Base-by-base conservation (phyloP, 1,140 invertebrate species). In the Gryllus bimaculatus region DNA sequence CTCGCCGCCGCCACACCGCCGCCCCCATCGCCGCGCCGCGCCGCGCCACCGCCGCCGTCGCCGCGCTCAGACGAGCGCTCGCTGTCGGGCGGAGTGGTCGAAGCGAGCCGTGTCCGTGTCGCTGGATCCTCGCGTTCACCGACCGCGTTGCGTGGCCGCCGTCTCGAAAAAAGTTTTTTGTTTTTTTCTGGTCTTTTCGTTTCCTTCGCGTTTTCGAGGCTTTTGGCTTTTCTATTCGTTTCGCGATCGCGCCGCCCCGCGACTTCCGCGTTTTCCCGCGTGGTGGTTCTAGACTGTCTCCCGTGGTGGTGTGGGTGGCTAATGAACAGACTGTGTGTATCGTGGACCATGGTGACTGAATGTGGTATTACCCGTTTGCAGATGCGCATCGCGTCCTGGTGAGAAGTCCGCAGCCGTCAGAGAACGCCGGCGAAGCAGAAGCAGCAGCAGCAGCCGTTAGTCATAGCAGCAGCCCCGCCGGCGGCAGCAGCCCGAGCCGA, bases 31-130 rank as follows among this genome's bases (percentile, higher is more conserved):
- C 26, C 26, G 26, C 26, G 26, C 26, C 76, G 76, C 74, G 73
- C 73, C 54, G 75, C 39, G 13, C 26, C 8, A 13, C 13, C 13
- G 66, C 66, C 66, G 66, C 66, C 66, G 1, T 5, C 78, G 83
- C 81, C 78, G 81, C 79, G 81, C 80, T 80, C 78, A 73, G 80
- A 81, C 49, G 79, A 81, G 82, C 79, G 82, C 75, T 77, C 48
- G 54, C 47, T 74, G 21, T 26, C 77, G 73, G n/a, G 12, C 54
- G n/a, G 76, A 18, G 13, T 49, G 48, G 48, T 8, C 10, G n/a
- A n/a, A 20, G 10, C 18, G 39, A 8, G 12, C 12, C 47, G 75
- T 47, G 39, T 18, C n/a, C 76, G 48, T 54, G 48, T 49, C 47
- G 8, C 39, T 49, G 12, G 15, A 47, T 48, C 47, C 48, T 48